phyloP scores from a whole-genome alignment of 2,888 invertebrate genomes.

The Cryptocheilus praepositus region DNA sequence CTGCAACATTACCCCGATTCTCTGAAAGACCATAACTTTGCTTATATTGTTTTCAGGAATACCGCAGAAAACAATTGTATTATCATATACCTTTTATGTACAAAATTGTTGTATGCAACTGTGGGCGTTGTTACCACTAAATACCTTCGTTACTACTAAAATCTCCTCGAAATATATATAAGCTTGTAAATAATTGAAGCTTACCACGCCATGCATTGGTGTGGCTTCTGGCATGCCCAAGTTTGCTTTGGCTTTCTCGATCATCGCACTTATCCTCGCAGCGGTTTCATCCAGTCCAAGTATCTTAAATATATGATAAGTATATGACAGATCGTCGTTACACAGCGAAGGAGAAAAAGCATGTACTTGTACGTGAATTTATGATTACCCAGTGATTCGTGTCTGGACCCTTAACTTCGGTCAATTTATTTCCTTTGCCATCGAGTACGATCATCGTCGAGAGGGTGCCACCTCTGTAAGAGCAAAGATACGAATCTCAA shows the following conservation, averaged over 20 bases:
- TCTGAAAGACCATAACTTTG: too few relatives aligned
- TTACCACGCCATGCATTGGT: slow-evolving; percentile 83
- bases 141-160: too few relatives aligned
- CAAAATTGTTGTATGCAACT: too few relatives aligned
- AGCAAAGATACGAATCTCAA: neutral
- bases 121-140: too few relatives aligned
- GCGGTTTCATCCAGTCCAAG: slow-evolving; percentile 89
- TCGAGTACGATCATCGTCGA: slow-evolving; percentile 87
- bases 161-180: too few relatives aligned
- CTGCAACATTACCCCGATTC: too few relatives aligned
- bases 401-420: slow-evolving; percentile 82
- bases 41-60: too few relatives aligned
- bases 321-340: neutral
- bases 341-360: too few relatives aligned
- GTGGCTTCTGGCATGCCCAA: slow-evolving; percentile 79
- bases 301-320: too few relatives aligned
- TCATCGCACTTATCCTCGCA: slow-evolving; percentile 84
- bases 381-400: slow-evolving; percentile 86
- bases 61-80: too few relatives aligned
- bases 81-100: too few relatives aligned
- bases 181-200: too few relatives aligned
- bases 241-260: slow-evolving; percentile 80
- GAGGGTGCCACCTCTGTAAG: slow-evolving; percentile 87
- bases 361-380: neutral
- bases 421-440: slow-evolving; percentile 82